These are phyloP conservation scores for Babylonia areolata DNA, from an alignment of 1,140 invertebrate species.

Conservation along the genomic window DNA sequence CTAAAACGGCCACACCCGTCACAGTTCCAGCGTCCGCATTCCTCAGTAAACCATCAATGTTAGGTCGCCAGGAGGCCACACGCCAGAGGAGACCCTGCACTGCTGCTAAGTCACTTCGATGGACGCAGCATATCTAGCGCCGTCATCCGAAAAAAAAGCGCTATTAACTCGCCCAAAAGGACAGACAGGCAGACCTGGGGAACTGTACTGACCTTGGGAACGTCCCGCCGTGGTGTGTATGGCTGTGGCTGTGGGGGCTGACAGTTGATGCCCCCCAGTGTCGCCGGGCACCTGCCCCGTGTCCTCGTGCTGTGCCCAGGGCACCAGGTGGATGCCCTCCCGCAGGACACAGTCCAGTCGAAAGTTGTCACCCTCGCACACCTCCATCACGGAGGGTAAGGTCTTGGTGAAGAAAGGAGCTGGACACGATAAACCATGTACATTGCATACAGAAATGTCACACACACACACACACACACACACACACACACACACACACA, in stretches of 20 bases:
- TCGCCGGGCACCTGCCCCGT: neutral
- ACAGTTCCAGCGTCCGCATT: too few relatives aligned
- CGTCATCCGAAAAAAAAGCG: too few relatives aligned
- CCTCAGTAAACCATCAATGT: too few relatives aligned
- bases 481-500: slow-evolving; percentile 16
- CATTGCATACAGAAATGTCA: neutral
- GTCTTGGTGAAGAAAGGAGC: neutral
- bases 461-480: slow-evolving; percentile 16
- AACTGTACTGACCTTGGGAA: neutral
- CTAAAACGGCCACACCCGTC: too few relatives aligned
- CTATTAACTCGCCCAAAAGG: too few relatives aligned
- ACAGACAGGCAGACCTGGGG: too few relatives aligned
- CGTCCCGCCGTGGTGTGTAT: too few relatives aligned
- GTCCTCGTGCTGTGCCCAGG: neutral
- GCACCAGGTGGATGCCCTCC: neutral
- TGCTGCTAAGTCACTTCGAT: too few relatives aligned
- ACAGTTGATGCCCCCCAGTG: neutral
- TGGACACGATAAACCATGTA: neutral
- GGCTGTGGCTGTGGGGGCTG: neutral
- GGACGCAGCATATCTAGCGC: too few relatives aligned
- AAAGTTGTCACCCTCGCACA: neutral
- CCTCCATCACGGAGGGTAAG: neutral
- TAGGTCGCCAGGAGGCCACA: too few relatives aligned
- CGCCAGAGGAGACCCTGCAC: too few relatives aligned
- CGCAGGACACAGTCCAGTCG: neutral